Evolutionary conservation across 2,113 vertebrate genomes (phyloP), one percentile per base, ranked within the genome.

Genomic region (Benitochromis conjunctus): DNA sequence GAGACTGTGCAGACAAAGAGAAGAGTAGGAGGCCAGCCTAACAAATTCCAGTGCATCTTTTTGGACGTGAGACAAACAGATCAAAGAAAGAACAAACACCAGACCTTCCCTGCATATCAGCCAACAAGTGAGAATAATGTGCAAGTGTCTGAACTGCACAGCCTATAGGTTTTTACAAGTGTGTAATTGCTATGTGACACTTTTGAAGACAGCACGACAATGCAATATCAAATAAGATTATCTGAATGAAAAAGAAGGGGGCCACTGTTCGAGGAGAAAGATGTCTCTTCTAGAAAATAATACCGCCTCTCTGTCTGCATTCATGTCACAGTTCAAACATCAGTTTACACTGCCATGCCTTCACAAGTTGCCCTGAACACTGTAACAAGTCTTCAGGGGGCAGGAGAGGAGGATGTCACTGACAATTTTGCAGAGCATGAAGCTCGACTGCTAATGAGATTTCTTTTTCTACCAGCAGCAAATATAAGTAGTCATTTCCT

Each of bases 331-430:
- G 48, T 91, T 91, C 90, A 85, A 87, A 87, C 90, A 90, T 92
- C 91, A 71, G 88, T 92, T 92, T 90, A 82, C 88, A 62, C 56
- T 79, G 78, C 48, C 81, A 74, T 83, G 85, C 77, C 83, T 90
- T 90, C 91, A 86, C 82, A 81, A 92, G 85, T 82, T 80, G 91
- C 90, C 88, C 87, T 83, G 86, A 93, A 91, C 90, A 85, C 89
- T 85, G 85, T 91, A 92, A 93, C 89, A 91, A 94, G 89, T 91
- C 93, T 92, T 86, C 64, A 74, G 92, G 90, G 69, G 89, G 88
- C 79, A 88, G 64, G 54, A 84, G 66, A 86, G 76, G 88, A 80
- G 85, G 86, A 93, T 91, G 88, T 88, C 83, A 82, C 79, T 81
- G 86, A 91, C 86, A 88, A 36, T 89, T 94, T 93, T 82, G 83